Percentiles rank a stretch among this genome's conserved stretches.
These are phyloP conservation scores for Ailuropoda melanoleuca DNA, from an alignment of 2,113 vertebrate species.

Conservation along the genomic window DNA sequence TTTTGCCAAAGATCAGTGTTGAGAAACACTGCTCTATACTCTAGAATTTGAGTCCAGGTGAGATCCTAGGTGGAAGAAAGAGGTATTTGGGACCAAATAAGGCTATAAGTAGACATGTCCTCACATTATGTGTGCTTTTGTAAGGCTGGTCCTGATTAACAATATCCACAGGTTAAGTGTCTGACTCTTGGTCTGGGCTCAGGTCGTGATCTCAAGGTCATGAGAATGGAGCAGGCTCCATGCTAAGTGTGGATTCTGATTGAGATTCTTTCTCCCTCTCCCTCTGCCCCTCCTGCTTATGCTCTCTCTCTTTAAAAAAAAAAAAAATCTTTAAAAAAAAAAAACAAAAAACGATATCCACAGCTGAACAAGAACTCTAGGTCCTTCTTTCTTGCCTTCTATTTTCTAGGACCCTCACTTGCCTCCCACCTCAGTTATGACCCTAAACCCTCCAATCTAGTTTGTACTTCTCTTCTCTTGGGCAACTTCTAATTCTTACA, in stretches of 20 bases:
- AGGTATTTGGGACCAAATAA: background rate
- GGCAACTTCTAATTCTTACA: background rate
- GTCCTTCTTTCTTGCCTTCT: background rate
- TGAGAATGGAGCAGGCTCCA: background rate
- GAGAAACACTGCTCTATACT: background rate
- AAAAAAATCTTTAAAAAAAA: background rate
- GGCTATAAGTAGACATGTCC: background rate
- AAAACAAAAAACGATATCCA: background rate
- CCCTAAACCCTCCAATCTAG: background rate
- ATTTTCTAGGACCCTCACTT: background rate
- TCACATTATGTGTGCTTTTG: rapidly evolving
- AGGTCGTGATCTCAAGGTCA: background rate
- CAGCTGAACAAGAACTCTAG: background rate
- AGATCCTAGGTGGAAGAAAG: background rate
- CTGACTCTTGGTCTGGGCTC: background rate
- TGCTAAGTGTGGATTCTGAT: background rate
- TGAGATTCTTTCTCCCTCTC: background rate
- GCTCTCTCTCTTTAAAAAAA: background rate
- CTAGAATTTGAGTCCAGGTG: background rate
- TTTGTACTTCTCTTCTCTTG: background rate
- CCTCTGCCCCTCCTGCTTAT: background rate
- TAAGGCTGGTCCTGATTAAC: background rate
- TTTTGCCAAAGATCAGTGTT: background rate
- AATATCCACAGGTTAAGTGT: background rate
- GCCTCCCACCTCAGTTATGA: background rate